Conservation (phyloP, 1,140 invertebrate species). For the Drepana arcuata region DNA sequence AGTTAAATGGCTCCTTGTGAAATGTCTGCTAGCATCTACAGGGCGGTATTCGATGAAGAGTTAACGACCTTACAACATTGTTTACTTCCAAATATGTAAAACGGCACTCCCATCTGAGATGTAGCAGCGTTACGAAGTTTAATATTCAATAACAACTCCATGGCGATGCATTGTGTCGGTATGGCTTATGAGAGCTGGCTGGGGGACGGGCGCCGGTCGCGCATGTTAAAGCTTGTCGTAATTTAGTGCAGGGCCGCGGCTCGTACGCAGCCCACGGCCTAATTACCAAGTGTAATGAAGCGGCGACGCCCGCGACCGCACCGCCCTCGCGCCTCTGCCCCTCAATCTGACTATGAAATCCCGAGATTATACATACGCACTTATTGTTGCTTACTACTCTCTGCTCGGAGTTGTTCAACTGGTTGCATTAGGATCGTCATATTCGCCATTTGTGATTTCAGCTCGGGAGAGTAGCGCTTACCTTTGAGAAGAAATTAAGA, state of each 20-base stretch:
- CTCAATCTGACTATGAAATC: too few species aligned
- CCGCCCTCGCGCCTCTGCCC: constrained; percentile 14
- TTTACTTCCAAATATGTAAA: constrained; percentile 35
- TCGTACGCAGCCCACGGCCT: constrained; percentile 42
- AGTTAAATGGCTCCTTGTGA: constrained; percentile 13
- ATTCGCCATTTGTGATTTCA: too few species aligned
- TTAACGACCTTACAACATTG: constrained; percentile 32
- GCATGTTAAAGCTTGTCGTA: constrained; percentile 49
- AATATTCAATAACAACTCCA: constrained; percentile 61
- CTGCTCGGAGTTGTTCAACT: too few species aligned
- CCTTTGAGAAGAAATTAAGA: too few species aligned
- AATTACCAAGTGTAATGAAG: constrained; percentile 67
- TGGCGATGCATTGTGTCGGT: constrained; percentile 39
- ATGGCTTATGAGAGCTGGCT: constrained; percentile 32
- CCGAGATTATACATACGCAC: too few species aligned
- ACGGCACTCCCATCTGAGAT: constrained; percentile 22
- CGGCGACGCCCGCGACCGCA: constrained; percentile 27
- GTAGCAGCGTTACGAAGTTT: constrained; percentile 26
- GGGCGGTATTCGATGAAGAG: constrained; percentile 3
- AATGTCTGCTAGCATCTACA: too few species aligned
- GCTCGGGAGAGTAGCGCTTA: too few species aligned
- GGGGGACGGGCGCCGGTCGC: constrained; percentile 27
- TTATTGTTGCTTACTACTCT: too few species aligned
- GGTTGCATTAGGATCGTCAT: too few species aligned
- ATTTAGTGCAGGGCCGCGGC: constrained; percentile 52